Evolutionary conservation across 2,888 invertebrate genomes (phyloP), one percentile per base, ranked within the genome.

Genomic region (Microchrysa polita): DNA sequence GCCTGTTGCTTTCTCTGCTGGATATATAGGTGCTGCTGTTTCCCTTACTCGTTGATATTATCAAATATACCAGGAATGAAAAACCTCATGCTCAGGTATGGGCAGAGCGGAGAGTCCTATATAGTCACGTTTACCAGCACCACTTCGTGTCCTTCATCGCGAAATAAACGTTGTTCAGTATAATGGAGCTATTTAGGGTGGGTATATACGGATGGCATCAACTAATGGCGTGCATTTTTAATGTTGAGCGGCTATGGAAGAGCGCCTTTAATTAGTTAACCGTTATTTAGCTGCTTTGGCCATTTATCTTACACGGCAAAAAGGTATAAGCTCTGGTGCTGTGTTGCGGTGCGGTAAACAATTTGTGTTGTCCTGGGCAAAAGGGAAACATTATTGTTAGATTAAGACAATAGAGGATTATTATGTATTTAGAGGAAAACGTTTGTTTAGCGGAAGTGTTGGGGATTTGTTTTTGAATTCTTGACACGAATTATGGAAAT

Each of bases 161-260:
- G n/a, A 4, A 22, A 65, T 16, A 22, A 65, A 48, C 23, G 48
- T 42, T 20, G 44, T 7, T 34, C 65, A 22, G 20, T 65, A n/a
- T n/a, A 44, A 48, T 48, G 48, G 42, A 12, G 34, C 61, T 10
- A 65, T 48, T 65, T 65, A 65, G 18, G n/a, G 61, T n/a, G 27
- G 27, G 27, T 5, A n/a, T n/a, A n/a, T n/a, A 16, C 40, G 61
- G 65, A 48, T 48, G 44, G 65, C 48, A 20, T 48, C 20, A 18
- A 44, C 44, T 48, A 65, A 65, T 65, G 44, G 44, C 44, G 48
- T 48, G 22, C 65, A 65, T 65, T 65, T 65, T 65, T 48, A 65
- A 65, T 48, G 65, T 44, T 48, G 9, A 10, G 18, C 44, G 20
- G n/a, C n/a, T n/a, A n/a, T n/a, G 23, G 2, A 63, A n/a, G 27